Percentiles rank a stretch among this genome's conserved stretches.
phyloP scores from a whole-genome alignment of 2,797 vertebrate species.

The Sebastes hubbsi region DNA sequence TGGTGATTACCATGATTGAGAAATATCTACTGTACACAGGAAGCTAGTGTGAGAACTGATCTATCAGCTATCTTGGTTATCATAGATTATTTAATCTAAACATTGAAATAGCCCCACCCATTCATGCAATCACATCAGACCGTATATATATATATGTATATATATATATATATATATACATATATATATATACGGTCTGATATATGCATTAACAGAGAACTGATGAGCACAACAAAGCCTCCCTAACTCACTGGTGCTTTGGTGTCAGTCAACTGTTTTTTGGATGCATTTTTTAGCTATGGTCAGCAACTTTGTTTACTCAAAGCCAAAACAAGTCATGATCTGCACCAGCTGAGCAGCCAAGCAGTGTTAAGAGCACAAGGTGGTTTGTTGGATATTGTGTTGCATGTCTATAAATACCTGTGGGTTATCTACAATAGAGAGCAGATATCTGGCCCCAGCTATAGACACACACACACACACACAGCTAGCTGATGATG shows the following conservation, averaged over 20 bases:
- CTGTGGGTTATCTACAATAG: not conserved
- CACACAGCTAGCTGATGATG: not conserved
- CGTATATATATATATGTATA: not conserved
- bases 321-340: slow-evolving; percentile 33
- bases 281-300: slow-evolving; percentile 19
- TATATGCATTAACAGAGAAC: not conserved
- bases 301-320: slow-evolving; percentile 75
- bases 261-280: slow-evolving; percentile 11
- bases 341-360: slow-evolving; percentile 13
- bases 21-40: not conserved
- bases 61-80: not conserved
- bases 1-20: not conserved
- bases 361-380: not conserved
- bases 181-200: not conserved
- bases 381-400: not conserved
- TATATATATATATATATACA: not conserved
- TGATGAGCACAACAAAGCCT: slow-evolving; percentile 4
- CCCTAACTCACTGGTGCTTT: not conserved
- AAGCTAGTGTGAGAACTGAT: not conserved
- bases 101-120: not conserved
- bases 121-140: slow-evolving; percentile 14
- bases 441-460: not conserved
- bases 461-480: not conserved
- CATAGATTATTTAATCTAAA: not conserved
- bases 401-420: not conserved